Evolutionary conservation across 2,113 vertebrate genomes (phyloP), one percentile per base, ranked within the genome.

Genomic region (Promerops cafer): DNA sequence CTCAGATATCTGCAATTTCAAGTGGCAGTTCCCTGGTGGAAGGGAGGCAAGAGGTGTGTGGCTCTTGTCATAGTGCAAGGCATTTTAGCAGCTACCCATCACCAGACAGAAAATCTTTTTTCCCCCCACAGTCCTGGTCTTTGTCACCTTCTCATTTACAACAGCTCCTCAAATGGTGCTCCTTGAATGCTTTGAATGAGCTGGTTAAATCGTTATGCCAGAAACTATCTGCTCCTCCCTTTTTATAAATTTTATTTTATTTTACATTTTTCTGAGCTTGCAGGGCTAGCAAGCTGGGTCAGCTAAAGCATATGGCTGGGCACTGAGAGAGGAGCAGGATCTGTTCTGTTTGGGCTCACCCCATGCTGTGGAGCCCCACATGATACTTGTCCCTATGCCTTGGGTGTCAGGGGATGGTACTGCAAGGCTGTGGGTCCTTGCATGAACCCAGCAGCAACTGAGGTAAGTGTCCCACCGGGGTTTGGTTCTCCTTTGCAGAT

Each of bases 61-160:
- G 42, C 27, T 50, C 53, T 75, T 83, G n/a, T 39, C 30, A 18
- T 10, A 42, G 44, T 60, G 40, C 33, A 81, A 72, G 18, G 53
- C 44, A 42, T 72, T 81, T 72, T 64, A 92, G 69, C 59, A 77
- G 68, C 53, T 69, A 50, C 49, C 22, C 16, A n/a, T 66, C 31
- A 71, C 13, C 11, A 49, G n/a, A 68, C 6, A 71, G 22, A 79
- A 91, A 71, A 53, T n/a, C 0, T 23, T 37, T 35, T 30, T 10
- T 5, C 10, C 21, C 6, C 5, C 33, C 5, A 5, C 17, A n/a
- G 0, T 57, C 37, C 23, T 66, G 40, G 8, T 44, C 11, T n/a
- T 68, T 80, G 30, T 56, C 19, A 84, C 30, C 18, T 72, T 87
- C 39, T 80, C 28, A 47, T 63, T 79, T 66, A 30, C 19, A 63